phyloP scores from a whole-genome alignment of 64 coral and sea anemone species.

The Pachyseris speciosa region DNA sequence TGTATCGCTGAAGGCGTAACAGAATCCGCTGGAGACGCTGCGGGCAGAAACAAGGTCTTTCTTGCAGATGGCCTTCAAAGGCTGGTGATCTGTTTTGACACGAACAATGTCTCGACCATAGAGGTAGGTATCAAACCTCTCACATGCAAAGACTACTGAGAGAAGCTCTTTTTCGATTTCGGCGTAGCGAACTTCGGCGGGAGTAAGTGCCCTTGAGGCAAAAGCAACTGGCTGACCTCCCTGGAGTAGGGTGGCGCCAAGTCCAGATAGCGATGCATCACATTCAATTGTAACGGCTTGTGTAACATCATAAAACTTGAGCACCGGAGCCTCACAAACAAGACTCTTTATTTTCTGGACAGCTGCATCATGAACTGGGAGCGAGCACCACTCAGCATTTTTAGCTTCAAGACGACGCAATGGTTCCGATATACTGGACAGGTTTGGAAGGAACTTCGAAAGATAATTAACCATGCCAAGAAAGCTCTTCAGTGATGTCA shows the following conservation, averaged over 20 bases:
- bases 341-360: constrained; percentile 37
- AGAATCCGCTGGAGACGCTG: constrained; percentile 48
- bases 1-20: constrained; percentile 42
- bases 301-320: constrained; percentile 60
- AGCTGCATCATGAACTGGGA: constrained; percentile 49
- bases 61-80: constrained; percentile 36
- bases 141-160: constrained; percentile 48
- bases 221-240: constrained; percentile 58
- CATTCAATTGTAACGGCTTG: constrained; percentile 42
- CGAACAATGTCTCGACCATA: constrained; percentile 45
- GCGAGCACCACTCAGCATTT: constrained; percentile 62
- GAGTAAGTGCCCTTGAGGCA: constrained; percentile 62
- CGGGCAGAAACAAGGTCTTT: constrained; percentile 26
- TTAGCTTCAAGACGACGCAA: constrained; percentile 34
- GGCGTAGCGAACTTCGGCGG: constrained; percentile 21
- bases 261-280: constrained; percentile 47
- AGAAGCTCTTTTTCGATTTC: constrained; percentile 56
- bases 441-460: constrained; percentile 32
- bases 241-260: constrained; percentile 48
- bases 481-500: constrained; percentile 27
- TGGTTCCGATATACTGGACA: constrained; percentile 41
- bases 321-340: constrained; percentile 49
- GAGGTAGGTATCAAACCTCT: constrained; percentile 39
- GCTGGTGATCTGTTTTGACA: constrained; percentile 50
- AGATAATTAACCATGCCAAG: constrained; percentile 61